Base-by-base conservation (phyloP, 2,888 invertebrate genomes). In the Hirudinaria manillensis region DNA sequence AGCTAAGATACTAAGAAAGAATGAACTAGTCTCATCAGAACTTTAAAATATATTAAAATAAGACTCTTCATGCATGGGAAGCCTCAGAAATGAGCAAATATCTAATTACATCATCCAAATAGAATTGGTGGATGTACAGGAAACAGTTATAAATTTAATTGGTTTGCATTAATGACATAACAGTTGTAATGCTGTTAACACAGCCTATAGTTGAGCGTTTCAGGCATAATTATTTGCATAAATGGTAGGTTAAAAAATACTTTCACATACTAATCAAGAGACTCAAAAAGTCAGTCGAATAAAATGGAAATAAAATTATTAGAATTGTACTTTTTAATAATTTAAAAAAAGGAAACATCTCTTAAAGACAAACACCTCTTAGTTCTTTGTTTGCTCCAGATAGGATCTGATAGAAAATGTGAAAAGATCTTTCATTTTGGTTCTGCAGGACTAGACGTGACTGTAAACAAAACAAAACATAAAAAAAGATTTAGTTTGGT, bases 381-480 rank as follows among this genome's bases (percentile, higher is more conserved):
- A 88, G 87, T 77, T 87, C 85, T 78, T 86, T 86, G 7, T 56
- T 76, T n/a, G 76, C 88, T 61, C 89, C 89, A 10, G 86, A 85
- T 75, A 87, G 86, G 65, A 90, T 82, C 81, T 90, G 90, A 82
- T 90, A 90, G 84, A 90, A 90, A 78, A 90, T 88, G 82, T 90
- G 90, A 82, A 90, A 90, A 81, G 88, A 89, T 77, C 90, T 85
- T 81, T 90, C 90, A 67, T 87, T 87, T 16, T 83, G 80, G 82
- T 89, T 89, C 80, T 89, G 89, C 67, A 86, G 86, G 7, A 89
- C 89, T 0, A 90, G 89, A 75, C 90, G 86, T 7, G 89, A 89
- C 85, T 87, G 81, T 16, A 45, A 10, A 45, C 45, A 45, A 45
- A 45, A 45, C 45, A 45, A 32, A 83, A 83, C 51, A 27, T 77